Percentiles rank a stretch among this genome's conserved stretches.
Evolutionary conservation across 1,140 invertebrate genomes (phyloP).

Genomic region (Neodiprion lecontei): DNA sequence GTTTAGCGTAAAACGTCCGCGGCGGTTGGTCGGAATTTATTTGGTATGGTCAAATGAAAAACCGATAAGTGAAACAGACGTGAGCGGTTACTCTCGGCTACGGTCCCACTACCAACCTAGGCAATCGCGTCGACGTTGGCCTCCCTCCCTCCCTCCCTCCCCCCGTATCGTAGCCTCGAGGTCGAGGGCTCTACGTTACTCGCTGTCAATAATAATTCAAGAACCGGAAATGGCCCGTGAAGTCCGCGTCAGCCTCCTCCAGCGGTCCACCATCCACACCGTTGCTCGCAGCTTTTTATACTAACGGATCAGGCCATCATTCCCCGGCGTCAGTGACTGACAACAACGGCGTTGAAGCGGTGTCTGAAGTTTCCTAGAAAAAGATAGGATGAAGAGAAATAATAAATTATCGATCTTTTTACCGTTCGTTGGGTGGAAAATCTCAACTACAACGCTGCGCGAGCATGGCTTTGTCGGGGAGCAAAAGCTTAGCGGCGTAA

Average conservation of each 20-base stretch:
- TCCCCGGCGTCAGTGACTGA: too few relatives aligned
- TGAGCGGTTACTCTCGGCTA: slow-evolving; percentile 1
- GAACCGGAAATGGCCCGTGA: not conserved
- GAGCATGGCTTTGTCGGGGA: too few relatives aligned
- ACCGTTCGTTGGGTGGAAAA: too few relatives aligned
- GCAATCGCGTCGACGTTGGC: not conserved
- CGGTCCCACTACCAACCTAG: not conserved
- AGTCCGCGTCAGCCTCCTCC: not conserved
- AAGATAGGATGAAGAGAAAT: too few relatives aligned
- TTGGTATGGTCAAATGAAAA: not conserved
- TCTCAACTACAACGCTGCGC: too few relatives aligned
- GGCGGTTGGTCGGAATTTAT: not conserved
- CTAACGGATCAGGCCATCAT: too few relatives aligned
- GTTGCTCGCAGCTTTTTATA: too few relatives aligned
- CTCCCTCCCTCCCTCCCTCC: not conserved
- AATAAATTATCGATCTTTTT: too few relatives aligned
- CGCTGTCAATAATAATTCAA: slow-evolving; percentile 2
- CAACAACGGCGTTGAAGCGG: too few relatives aligned
- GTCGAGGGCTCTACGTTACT: not conserved
- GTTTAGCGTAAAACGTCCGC: slow-evolving; percentile 4
- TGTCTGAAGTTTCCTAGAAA: too few relatives aligned
- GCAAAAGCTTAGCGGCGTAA: too few relatives aligned
- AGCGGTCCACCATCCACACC: too few relatives aligned
- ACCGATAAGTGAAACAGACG: slow-evolving; percentile 7
- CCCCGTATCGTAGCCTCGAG: not conserved